Percentiles rank a stretch among this genome's conserved stretches.
These are phyloP conservation scores for Punctoribates punctum DNA, from an alignment of 2,888 invertebrate species.

Conservation along the genomic window DNA sequence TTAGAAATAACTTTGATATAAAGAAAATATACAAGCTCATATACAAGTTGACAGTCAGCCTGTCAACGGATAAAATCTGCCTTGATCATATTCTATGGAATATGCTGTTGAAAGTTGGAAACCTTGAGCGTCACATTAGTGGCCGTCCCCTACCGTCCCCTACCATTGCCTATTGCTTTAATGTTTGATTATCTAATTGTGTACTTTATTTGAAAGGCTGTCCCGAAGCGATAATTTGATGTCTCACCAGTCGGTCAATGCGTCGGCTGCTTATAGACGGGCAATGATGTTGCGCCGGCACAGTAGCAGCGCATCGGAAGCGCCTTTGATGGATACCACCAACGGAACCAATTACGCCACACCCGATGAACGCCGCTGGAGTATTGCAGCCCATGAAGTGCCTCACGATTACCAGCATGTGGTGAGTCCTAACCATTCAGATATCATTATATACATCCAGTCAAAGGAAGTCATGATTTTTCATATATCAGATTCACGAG, in stretches of 20 bases:
- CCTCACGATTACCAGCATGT: slow-evolving; percentile 14
- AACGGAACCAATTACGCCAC: slow-evolving; percentile 14
- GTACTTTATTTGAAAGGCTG: background rate
- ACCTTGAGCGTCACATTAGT: too few relatives aligned
- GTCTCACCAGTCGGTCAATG: background rate
- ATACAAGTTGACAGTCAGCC: too few relatives aligned
- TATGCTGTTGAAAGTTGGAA: too few relatives aligned
- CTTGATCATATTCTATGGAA: too few relatives aligned
- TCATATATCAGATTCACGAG: background rate
- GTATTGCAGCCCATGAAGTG: slow-evolving; percentile 39
- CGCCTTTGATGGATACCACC: slow-evolving; percentile 12
- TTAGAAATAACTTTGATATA: too few relatives aligned
- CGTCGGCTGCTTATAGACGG: slow-evolving; percentile 31
- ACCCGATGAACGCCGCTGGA: slow-evolving; percentile 42
- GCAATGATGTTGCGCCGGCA: slow-evolving; percentile 40
- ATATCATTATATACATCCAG: background rate
- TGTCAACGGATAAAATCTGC: too few relatives aligned
- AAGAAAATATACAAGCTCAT: too few relatives aligned
- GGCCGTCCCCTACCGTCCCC: too few relatives aligned
- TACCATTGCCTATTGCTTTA: too few relatives aligned
- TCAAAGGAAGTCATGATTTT: too few relatives aligned
- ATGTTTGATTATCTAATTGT: too few relatives aligned
- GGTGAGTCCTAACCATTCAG: slow-evolving; percentile 11
- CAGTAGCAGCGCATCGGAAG: slow-evolving; percentile 39
- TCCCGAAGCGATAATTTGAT: slow-evolving; percentile 23